These are phyloP conservation scores for Lethrus apterus DNA, from an alignment of 1,140 invertebrate species.

Conservation along the genomic window DNA sequence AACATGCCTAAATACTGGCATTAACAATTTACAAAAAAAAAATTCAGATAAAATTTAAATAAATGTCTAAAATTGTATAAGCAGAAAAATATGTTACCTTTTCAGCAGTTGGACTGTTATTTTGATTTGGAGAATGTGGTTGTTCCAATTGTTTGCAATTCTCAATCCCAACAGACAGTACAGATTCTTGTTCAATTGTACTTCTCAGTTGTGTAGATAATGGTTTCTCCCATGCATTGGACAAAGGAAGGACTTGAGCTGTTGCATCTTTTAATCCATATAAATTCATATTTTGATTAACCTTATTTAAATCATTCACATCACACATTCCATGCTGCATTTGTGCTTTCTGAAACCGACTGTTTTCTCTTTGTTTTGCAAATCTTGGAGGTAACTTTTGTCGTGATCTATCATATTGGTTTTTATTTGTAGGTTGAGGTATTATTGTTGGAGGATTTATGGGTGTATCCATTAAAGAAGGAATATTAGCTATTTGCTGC, in stretches of 20 bases:
- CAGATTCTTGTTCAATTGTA: constrained; percentile 28
- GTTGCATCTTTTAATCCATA: constrained; percentile 43
- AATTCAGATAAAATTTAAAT: too few species aligned
- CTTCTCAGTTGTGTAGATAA: constrained; percentile 57
- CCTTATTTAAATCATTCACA: constrained; percentile 42
- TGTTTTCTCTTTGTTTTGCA: constrained; percentile 62
- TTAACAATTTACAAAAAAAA: too few species aligned
- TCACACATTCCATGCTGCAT: constrained; percentile 39
- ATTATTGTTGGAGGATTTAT: constrained; percentile 44
- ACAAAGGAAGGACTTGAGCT: constrained; percentile 56
- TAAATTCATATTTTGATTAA: constrained; percentile 36
- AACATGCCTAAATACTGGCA: too few species aligned
- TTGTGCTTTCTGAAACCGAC: constrained; percentile 42
- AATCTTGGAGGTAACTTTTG: constrained; percentile 67
- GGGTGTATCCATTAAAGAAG: constrained; percentile 44
- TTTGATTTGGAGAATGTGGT: constrained; percentile 46
- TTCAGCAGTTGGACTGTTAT: constrained; percentile 49
- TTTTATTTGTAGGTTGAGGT: constrained; percentile 36
- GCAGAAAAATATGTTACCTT: too few species aligned
- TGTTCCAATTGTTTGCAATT: constrained; percentile 39
- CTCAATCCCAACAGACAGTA: constrained; percentile 40
- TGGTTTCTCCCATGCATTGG: constrained; percentile 83
- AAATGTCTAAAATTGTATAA: too few species aligned
- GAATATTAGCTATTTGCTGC: constrained; percentile 48
- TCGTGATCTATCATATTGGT: constrained; percentile 52